phyloP scores from a whole-genome alignment of 1,140 invertebrate genomes.

The Aplysia californica region DNA sequence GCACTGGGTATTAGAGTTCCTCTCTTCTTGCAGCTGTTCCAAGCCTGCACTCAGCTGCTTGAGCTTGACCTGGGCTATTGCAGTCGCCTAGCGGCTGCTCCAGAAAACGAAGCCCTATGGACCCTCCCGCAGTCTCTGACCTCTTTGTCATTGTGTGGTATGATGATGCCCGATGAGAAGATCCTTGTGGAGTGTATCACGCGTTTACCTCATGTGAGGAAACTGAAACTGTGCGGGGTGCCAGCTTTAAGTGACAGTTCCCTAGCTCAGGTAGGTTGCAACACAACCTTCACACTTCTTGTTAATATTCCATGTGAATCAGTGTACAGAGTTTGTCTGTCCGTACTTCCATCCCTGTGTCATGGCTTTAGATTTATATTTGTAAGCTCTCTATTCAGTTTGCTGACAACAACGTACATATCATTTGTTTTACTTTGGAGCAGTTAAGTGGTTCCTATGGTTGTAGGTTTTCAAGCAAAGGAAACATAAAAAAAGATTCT shows the following conservation, averaged over 20 bases:
- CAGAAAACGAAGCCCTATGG: conserved; percentile 50
- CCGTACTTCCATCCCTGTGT: no score
- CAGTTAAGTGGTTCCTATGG: no score
- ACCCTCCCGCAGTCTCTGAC: conserved; percentile 54
- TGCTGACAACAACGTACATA: no score
- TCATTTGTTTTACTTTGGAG: no score
- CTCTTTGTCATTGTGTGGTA: conserved; percentile 55
- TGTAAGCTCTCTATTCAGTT: no score
- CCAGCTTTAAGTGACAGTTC: conserved; percentile 55
- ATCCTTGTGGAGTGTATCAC: conserved; percentile 55
- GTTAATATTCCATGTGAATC: no score
- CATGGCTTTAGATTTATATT: no score
- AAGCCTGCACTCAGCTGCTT: conserved; percentile 51
- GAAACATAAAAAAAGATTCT: no score
- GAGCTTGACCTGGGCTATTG: conserved; percentile 61
- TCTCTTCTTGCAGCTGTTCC: conserved; percentile 47
- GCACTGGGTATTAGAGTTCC: background rate
- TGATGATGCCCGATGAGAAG: conserved; percentile 48
- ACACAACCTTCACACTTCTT: background rate
- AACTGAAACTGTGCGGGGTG: conserved; percentile 57
- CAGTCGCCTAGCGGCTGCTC: conserved; percentile 40
- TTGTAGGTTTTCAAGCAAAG: no score
- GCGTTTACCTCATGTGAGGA: conserved; percentile 45
- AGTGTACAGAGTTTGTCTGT: no score
- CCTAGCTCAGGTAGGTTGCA: conserved; percentile 26